These are phyloP conservation scores for Teleopsis dalmanni DNA, from an alignment of 1,140 invertebrate species.

Conservation along the genomic window DNA sequence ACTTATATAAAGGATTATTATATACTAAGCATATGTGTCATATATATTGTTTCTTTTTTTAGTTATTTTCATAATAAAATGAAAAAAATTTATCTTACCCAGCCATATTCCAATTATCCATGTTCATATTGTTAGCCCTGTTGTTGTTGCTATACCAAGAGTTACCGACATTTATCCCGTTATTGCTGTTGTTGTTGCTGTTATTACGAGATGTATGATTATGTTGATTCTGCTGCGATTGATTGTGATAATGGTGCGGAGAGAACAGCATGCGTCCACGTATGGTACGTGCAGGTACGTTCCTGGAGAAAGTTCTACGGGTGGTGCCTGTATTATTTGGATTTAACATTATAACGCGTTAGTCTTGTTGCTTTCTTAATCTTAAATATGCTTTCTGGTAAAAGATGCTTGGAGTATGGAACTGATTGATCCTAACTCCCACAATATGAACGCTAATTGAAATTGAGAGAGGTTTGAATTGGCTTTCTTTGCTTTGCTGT, in stretches of 20 bases:
- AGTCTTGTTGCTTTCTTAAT: neutral
- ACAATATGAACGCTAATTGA: too few species aligned
- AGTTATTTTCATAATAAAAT: neutral
- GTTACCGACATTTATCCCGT: neutral
- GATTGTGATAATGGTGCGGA: conserved; percentile 10
- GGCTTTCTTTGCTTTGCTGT: too few species aligned
- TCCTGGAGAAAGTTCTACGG: conserved; percentile 12
- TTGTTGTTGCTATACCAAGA: conserved; percentile 9
- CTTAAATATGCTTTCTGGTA: neutral
- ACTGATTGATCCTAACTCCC: too few species aligned
- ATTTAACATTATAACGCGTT: conserved; percentile 10
- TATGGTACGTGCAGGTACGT: conserved; percentile 9
- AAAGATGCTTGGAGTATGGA: too few species aligned
- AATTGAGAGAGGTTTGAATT: too few species aligned
- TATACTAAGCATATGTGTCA: neutral
- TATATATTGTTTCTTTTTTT: neutral
- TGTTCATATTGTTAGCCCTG: conserved; percentile 11
- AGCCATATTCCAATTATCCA: conserved; percentile 12
- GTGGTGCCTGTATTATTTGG: conserved; percentile 14
- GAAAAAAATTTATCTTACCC: conserved; percentile 13
- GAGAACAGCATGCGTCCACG: conserved; percentile 12
- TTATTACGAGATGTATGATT: neutral
- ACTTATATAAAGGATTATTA: conserved; percentile 2
- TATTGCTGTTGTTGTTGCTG: neutral
- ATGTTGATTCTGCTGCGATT: neutral